Evolutionary conservation across 2,113 vertebrate genomes (phyloP).

Genomic region (Penelope pileata): DNA sequence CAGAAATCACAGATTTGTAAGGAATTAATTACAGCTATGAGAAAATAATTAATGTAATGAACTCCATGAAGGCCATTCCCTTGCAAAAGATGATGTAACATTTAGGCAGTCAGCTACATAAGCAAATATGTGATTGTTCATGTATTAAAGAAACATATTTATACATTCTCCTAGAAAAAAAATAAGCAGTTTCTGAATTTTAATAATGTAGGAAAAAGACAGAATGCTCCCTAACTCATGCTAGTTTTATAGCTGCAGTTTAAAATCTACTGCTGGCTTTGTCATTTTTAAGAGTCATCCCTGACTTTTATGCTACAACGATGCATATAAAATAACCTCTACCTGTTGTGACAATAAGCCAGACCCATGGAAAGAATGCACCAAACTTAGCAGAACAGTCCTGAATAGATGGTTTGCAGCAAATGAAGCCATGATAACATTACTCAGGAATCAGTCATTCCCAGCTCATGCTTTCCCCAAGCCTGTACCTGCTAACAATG

Average conservation of each 20-base stretch:
- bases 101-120: neutral
- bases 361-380: neutral
- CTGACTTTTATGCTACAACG: neutral
- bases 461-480: neutral
- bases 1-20: conserved; percentile 21
- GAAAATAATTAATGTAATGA: conserved; percentile 17
- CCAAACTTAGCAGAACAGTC: neutral
- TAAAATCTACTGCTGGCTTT: neutral
- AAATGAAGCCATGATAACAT: neutral
- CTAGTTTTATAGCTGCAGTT: neutral
- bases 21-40: neutral
- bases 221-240: neutral
- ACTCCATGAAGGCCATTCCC: neutral
- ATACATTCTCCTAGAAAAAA: neutral
- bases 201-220: neutral
- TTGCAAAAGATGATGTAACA: neutral
- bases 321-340: neutral
- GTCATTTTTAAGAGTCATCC: neutral
- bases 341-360: neutral
- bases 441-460: neutral
- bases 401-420: neutral
- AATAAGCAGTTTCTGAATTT: neutral
- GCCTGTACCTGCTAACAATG: neutral
- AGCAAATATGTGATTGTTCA: neutral
- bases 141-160: neutral